These are phyloP conservation scores for Myxocyprinus asiaticus DNA, from an alignment of 2,113 vertebrate species.

Conservation along the genomic window DNA sequence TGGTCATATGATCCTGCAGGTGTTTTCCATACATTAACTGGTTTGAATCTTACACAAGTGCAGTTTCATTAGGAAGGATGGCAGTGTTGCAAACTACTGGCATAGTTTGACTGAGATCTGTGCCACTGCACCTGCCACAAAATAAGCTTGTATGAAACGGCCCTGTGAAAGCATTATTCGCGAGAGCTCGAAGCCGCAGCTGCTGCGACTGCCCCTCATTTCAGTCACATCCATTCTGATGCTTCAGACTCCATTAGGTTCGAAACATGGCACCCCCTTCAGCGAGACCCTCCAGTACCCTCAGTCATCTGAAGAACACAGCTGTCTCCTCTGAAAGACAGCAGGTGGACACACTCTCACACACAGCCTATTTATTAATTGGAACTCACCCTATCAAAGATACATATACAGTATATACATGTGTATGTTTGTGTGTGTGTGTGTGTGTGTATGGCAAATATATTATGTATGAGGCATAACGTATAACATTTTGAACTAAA, in stretches of 20 bases:
- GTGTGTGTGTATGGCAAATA: background rate
- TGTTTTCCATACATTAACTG: slow-evolving; percentile 15
- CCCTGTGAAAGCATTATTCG: slow-evolving; percentile 50
- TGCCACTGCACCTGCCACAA: slow-evolving; percentile 63
- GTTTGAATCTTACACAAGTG: slow-evolving; percentile 13
- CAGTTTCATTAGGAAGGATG: slow-evolving; percentile 24
- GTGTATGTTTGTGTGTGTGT: background rate
- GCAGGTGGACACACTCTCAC: slow-evolving; percentile 52
- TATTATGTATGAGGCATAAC: too few relatives aligned
- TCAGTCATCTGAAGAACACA: slow-evolving; percentile 62
- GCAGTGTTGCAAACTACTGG: slow-evolving; percentile 49
- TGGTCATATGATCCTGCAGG: slow-evolving; percentile 33
- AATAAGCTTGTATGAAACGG: slow-evolving; percentile 34
- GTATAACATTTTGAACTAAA: too few relatives aligned
- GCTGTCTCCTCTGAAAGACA: slow-evolving; percentile 58
- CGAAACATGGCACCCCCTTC: slow-evolving; percentile 49
- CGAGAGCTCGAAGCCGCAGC: slow-evolving; percentile 57
- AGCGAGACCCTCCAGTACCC: slow-evolving; percentile 53
- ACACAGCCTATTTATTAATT: slow-evolving; percentile 9
- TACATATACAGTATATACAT: background rate
- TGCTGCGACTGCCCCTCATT: slow-evolving; percentile 59
- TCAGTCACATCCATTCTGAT: slow-evolving; percentile 50
- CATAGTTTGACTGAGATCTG: slow-evolving; percentile 36
- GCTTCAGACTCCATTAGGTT: slow-evolving; percentile 68
- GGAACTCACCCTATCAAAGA: slow-evolving; percentile 21